Evolutionary conservation across 2,888 invertebrate genomes (phyloP).

Genomic region (Dorcus parallelipipedus): DNA sequence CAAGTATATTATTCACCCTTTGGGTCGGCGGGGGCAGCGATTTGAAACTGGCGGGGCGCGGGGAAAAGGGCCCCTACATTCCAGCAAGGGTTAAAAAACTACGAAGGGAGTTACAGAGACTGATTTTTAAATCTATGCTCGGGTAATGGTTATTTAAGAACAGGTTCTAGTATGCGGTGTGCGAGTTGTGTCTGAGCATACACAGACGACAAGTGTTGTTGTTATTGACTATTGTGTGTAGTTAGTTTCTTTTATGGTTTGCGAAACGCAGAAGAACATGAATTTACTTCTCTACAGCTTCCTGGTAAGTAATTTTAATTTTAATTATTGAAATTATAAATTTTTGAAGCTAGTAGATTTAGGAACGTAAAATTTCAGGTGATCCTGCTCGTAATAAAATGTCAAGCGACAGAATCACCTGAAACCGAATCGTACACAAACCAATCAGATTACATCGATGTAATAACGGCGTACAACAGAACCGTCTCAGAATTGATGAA

Average conservation of each 20-base stretch:
- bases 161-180: slow-evolving; percentile 30
- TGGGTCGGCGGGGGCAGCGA: slow-evolving; percentile 16
- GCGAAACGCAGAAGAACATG: too few relatives aligned
- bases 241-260: too few relatives aligned
- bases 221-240: not conserved
- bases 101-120: slow-evolving; percentile 47
- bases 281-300: too few relatives aligned
- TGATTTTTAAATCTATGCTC: slow-evolving; percentile 43
- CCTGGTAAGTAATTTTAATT: too few relatives aligned
- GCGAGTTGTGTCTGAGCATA: not conserved
- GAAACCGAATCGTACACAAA: not conserved
- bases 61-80: slow-evolving; percentile 11
- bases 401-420: too few relatives aligned
- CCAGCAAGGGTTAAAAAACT: slow-evolving; percentile 48
- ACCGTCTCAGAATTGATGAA: slow-evolving; percentile 37
- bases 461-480: slow-evolving; percentile 19
- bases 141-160: slow-evolving; percentile 32
- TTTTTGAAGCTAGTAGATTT: too few relatives aligned
- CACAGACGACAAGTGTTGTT: not conserved
- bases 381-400: too few relatives aligned
- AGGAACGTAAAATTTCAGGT: too few relatives aligned
- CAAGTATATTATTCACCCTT: slow-evolving; percentile 27
- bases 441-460: slow-evolving; percentile 3
- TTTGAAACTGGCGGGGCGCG: slow-evolving; percentile 17
- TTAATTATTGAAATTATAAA: too few relatives aligned